Base-by-base conservation (phyloP, 2,888 invertebrate species). In the Griposia aprilina region DNA sequence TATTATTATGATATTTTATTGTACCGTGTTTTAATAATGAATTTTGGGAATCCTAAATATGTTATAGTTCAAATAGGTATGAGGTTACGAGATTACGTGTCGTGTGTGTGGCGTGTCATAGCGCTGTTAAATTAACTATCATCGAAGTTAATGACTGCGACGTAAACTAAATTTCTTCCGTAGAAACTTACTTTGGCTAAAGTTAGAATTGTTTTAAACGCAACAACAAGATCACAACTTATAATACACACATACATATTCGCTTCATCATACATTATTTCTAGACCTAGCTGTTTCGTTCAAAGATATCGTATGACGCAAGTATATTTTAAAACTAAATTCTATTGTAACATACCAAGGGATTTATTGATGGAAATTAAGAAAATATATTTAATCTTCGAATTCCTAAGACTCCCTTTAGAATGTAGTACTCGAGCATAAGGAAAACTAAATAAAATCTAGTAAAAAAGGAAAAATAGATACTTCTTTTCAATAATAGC, bases 1-100 rank as follows among this genome's bases (percentile, higher is more conserved):
- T 87, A 36, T 88, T 91, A 88, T 89, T 82, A 89, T 89, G 89
- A 87, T 87, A 82, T 85, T 94, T 93, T 92, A 89, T 87, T 89
- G 87, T 89, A 87, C 87, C 81, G 20, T 80, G 89, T 91, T 90
- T 90, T 89, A 86, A 87, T 84, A 86, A 84, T 85, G 85, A 84
- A 90, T 90, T 91, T 90, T 91, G 85, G 86, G 73, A 86, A 81
- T 84, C 78, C 82, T 87, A 87, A 80, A 82, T 87, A 88, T 87
- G 85, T 86, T 87, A 87, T 90, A 89, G 86, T 87, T 87, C 85
- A 84, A 88, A 83, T 90, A 90, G 81, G 83, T 85, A 59, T 68
- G 70, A 36, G 68, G 63, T 74, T 74, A 76, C 50, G 67, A 72
- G 67, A 65, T 73, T 83, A 84, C 79, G 85, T 88, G 89, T 89